A percentile compares a stretch with the other conserved stretches of the same genome.
Conservation (phyloP, 2,797 vertebrate species). For the Micromesistius poutassou region DNA sequence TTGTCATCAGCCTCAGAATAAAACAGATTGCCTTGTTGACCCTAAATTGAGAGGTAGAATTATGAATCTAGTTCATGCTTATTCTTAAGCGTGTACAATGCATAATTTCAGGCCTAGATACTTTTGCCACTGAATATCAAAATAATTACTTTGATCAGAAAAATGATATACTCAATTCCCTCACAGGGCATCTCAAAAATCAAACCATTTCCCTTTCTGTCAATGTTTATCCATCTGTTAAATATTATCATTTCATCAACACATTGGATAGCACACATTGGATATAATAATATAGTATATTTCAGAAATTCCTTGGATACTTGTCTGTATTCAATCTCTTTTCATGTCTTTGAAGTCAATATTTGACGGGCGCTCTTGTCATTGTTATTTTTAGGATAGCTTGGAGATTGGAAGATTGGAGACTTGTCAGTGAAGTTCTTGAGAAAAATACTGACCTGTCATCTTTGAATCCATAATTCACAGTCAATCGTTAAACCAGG, state of each 20-base stretch:
- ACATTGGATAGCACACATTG: background rate
- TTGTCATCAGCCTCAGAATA: background rate
- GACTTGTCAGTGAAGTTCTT: background rate
- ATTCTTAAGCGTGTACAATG: background rate
- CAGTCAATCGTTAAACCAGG: background rate
- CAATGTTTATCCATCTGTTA: background rate
- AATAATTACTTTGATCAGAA: background rate
- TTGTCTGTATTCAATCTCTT: background rate
- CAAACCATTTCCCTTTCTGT: background rate
- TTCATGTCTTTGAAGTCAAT: background rate
- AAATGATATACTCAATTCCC: background rate
- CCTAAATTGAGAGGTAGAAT: background rate
- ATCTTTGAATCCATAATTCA: background rate
- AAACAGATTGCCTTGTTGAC: background rate
- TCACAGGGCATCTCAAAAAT: background rate
- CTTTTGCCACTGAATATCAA: background rate
- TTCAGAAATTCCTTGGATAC: background rate
- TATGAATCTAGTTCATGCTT: background rate
- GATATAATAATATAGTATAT: background rate
- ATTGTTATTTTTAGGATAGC: background rate
- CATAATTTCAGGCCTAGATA: background rate
- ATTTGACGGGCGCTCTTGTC: background rate
- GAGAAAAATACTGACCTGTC: background rate
- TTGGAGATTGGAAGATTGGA: background rate
- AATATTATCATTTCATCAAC: too few species aligned